These are phyloP conservation scores for Acanthis flammea DNA, from an alignment of 2,797 vertebrate genomes.

Conservation along the genomic window DNA sequence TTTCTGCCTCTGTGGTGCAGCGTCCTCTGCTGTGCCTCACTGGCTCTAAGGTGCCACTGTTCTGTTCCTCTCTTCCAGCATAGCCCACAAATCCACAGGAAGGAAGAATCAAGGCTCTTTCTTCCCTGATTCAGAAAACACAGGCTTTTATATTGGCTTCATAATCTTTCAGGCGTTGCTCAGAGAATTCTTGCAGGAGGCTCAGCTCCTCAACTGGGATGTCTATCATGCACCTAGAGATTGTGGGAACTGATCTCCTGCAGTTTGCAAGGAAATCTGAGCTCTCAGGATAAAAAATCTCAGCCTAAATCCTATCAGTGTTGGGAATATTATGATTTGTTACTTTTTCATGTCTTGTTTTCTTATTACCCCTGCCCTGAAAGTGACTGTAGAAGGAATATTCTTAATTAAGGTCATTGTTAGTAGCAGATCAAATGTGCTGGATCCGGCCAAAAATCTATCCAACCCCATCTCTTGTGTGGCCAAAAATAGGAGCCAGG, in stretches of 20 bases:
- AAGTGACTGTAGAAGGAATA: background rate
- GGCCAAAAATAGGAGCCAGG: background rate
- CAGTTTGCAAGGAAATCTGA: background rate
- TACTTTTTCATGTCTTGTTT: background rate
- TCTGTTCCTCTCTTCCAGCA: background rate
- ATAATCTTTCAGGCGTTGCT: background rate
- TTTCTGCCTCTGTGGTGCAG: background rate
- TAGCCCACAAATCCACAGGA: background rate
- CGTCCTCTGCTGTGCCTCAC: background rate
- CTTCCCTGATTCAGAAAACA: background rate
- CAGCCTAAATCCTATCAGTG: background rate
- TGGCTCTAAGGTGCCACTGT: background rate
- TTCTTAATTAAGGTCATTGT: background rate
- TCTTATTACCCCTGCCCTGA: background rate
- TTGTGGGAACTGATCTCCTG: conserved; percentile 7
- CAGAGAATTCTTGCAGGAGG: background rate
- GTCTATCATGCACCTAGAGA: conserved; percentile 13
- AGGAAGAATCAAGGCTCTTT: background rate
- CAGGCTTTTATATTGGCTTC: background rate
- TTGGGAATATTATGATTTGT: background rate
- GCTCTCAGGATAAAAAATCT: background rate
- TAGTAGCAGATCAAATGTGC: background rate
- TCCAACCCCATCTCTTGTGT: background rate
- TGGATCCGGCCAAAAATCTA: background rate
- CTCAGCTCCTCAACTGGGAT: background rate